Evolutionary conservation across 1,140 invertebrate genomes (phyloP).

Genomic region (Scaptomyza montana): DNA sequence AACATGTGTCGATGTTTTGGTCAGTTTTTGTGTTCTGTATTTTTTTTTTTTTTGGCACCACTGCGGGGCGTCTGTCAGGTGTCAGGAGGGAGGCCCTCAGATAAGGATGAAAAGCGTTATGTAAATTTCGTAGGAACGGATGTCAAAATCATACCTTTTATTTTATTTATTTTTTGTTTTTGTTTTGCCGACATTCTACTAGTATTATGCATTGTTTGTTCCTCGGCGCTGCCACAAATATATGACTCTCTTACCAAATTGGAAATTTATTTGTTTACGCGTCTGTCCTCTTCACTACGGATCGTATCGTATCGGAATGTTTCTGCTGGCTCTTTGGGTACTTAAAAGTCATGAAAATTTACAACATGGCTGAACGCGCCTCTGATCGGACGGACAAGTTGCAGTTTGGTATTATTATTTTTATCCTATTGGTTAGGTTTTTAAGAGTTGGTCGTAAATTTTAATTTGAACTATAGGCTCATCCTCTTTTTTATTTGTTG

Average conservation of each 20-base stretch:
- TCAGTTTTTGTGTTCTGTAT: slow-evolving; percentile 6
- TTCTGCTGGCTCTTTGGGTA: slow-evolving; percentile 24
- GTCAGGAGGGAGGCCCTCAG: slow-evolving; percentile 38
- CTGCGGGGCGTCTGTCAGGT: slow-evolving; percentile 72
- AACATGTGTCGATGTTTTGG: slow-evolving; percentile 66
- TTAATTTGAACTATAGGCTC: slow-evolving; percentile 58
- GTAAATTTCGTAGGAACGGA: slow-evolving; percentile 76
- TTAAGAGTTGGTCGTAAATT: slow-evolving; percentile 70
- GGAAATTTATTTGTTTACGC: slow-evolving; percentile 82
- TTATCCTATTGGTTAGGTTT: slow-evolving; percentile 65
- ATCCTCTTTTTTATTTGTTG: slow-evolving; percentile 43
- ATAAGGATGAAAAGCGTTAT: slow-evolving; percentile 80
- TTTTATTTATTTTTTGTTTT: slow-evolving; percentile 24
- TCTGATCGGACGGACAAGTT: slow-evolving; percentile 58
- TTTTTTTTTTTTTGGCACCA: slow-evolving; percentile 59
- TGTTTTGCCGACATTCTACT: slow-evolving; percentile 19
- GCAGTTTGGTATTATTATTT: not conserved
- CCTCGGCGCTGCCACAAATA: slow-evolving; percentile 28
- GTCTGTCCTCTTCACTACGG: slow-evolving; percentile 39
- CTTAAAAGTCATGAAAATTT: slow-evolving; percentile 82
- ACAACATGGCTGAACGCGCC: slow-evolving; percentile 65
- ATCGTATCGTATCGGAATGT: not conserved
- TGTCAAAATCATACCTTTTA: slow-evolving; percentile 60
- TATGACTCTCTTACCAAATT: slow-evolving; percentile 78
- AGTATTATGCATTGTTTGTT: slow-evolving; percentile 12